Percentiles rank a stretch among this genome's conserved stretches.
phyloP scores from a whole-genome alignment of 2,113 vertebrate species.

The Etheostoma spectabile region DNA sequence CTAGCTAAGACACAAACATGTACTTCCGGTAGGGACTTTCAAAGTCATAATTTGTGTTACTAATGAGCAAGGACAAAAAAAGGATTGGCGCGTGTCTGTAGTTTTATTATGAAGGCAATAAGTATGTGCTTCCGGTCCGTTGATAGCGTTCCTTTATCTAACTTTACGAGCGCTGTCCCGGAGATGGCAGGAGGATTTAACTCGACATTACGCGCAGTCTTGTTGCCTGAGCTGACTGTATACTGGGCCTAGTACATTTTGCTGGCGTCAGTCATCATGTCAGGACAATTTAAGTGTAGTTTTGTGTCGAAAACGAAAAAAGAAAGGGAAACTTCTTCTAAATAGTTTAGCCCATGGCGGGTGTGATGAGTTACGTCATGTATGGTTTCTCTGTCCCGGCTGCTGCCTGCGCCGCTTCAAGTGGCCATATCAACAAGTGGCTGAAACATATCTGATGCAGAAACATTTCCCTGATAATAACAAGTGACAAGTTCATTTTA shows the following conservation, averaged over 20 bases:
- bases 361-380: constrained; percentile 80
- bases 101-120: constrained; percentile 45
- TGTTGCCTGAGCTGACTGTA: rapidly evolving
- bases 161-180: constrained; percentile 7
- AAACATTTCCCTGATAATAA: neutral
- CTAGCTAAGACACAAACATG: rapidly evolving
- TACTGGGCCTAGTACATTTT: neutral
- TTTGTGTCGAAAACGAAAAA: neutral
- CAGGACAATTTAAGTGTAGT: rapidly evolving
- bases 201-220: constrained; percentile 15
- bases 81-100: rapidly evolving
- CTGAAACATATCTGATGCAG: neutral
- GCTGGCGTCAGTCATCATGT: neutral
- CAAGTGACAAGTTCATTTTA: neutral
- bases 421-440: constrained; percentile 50
- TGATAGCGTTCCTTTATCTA: rapidly evolving
- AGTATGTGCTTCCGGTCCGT: constrained; percentile 3
- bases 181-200: constrained; percentile 52
- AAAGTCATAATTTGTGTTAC: neutral
- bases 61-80: rapidly evolving
- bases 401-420: constrained; percentile 22
- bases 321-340: constrained; percentile 20
- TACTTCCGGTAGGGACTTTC: constrained; percentile 38
- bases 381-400: constrained; percentile 43
- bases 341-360: constrained; percentile 60